These are phyloP conservation scores for Nothoprocta pentlandii DNA, from an alignment of 2,113 vertebrate genomes.

Conservation along the genomic window DNA sequence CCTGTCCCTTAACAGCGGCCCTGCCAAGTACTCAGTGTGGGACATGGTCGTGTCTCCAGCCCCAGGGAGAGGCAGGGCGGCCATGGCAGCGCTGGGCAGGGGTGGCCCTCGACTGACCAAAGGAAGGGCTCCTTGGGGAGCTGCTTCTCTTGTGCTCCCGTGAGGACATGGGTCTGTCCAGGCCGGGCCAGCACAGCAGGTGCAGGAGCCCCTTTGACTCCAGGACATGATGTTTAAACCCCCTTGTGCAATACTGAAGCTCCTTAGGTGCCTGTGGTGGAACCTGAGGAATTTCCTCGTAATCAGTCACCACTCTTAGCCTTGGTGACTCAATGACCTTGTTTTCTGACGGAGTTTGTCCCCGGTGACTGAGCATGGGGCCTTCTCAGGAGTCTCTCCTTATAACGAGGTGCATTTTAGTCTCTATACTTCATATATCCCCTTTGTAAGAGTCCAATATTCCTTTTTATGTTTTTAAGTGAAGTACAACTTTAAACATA, in stretches of 20 bases:
- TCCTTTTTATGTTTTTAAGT: conserved; percentile 30
- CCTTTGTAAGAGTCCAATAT: not conserved
- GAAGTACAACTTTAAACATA: conserved; percentile 26
- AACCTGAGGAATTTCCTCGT: not conserved
- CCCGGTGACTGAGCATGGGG: not conserved
- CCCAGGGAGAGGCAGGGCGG: not conserved
- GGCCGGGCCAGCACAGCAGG: too few relatives aligned
- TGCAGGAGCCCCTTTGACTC: not conserved
- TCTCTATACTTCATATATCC: not conserved
- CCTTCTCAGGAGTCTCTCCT: not conserved
- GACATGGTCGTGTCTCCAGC: not conserved
- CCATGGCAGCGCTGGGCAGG: too few relatives aligned
- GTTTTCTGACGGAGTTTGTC: not conserved
- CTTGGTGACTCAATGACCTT: not conserved
- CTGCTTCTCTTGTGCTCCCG: too few relatives aligned
- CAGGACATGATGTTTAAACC: not conserved
- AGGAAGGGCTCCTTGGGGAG: not conserved
- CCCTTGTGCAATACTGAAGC: not conserved
- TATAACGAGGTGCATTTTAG: not conserved
- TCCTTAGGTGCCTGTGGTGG: not conserved
- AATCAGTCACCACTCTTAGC: not conserved
- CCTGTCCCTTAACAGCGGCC: not conserved
- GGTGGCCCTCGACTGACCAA: not conserved
- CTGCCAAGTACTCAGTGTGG: not conserved
- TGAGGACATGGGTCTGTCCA: not conserved